Conservation (phyloP, 2,888 invertebrate species). For the Apotomis betuletana region DNA sequence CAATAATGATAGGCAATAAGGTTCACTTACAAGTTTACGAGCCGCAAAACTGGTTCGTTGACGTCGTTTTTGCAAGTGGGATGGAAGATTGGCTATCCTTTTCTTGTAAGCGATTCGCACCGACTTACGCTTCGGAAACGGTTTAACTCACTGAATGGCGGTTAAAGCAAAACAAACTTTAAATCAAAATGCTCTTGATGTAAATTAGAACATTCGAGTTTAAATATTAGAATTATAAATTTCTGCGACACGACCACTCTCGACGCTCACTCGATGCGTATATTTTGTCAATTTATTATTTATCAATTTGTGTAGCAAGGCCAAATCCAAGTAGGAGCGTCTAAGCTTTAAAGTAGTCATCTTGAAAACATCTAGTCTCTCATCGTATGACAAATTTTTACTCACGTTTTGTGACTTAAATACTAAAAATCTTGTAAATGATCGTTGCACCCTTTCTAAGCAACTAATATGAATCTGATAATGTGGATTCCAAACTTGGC, state of each 20-base stretch:
- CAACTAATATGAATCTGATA: no score
- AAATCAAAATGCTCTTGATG: not conserved
- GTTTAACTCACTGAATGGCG: not conserved
- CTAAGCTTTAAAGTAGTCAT: no score
- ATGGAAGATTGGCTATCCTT: not conserved
- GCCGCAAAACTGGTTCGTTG: not conserved
- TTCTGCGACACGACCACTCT: constrained; percentile 6
- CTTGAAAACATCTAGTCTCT: no score
- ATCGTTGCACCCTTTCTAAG: no score
- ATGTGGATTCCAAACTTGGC: no score
- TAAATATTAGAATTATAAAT: not conserved
- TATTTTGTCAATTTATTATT: no score
- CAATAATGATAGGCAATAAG: not conserved
- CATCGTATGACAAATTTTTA: no score
- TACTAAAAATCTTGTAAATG: no score
- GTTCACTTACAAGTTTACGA: not conserved
- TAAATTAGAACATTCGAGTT: not conserved
- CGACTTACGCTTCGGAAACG: not conserved
- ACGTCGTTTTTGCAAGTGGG: not conserved
- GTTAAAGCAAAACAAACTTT: not conserved
- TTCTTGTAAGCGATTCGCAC: not conserved
- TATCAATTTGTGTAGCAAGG: no score
- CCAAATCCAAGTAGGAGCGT: no score
- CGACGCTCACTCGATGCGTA: constrained; percentile 1
- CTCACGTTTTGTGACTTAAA: no score